Evolutionary conservation across 2,888 invertebrate species (phyloP), one percentile per base, ranked within the genome.

Genomic region (Protophormia terraenovae): DNA sequence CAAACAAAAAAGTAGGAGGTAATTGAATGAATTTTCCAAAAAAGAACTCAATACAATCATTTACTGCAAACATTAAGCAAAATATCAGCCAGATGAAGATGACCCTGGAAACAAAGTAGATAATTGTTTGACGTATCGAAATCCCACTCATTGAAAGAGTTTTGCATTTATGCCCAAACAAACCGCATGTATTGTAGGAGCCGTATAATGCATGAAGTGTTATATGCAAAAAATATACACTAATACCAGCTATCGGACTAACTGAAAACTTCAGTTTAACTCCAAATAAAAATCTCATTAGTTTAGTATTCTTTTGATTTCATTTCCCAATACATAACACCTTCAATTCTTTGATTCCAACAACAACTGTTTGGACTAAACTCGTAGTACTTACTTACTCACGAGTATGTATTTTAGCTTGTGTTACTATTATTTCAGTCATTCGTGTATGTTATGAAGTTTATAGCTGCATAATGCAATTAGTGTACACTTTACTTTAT

Each of bases 1-100:
- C n/a, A n/a, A n/a, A n/a, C n/a, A n/a, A n/a, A n/a, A 10, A 5
- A 71, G 38, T 3, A 53, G n/a, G 10, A 16, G 38, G 22, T 38
- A 58, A 71, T 62, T 78, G 38, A 78, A 71, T 78, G 29, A 41
- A 38, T 53, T 71, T 78, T 41, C 10, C 19, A 2, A 41, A 41
- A 41, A 14, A 60, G 47, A 38, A 67, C n/a, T n/a, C n/a, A 24
- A 3, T 50, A 1, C 0, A 8, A 16, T 69, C 16, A 50, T 69
- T 32, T 35, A 47, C 58, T 41, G 41, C 5, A 12, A 35, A 2
- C 35, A 35, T 35, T 35, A 35, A 41, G 12, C 14, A 14, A 38
- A n/a, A n/a, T n/a, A n/a, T n/a, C 14, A 3, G 38, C 14, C 3
- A 38, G 38, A 38, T 14, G 14, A 4, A 38, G 38, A 38, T 38